Percentiles rank a stretch among this genome's conserved stretches.
Evolutionary conservation across 2,113 vertebrate species (phyloP).

Genomic region (Pseudorectes ferrugineus): DNA sequence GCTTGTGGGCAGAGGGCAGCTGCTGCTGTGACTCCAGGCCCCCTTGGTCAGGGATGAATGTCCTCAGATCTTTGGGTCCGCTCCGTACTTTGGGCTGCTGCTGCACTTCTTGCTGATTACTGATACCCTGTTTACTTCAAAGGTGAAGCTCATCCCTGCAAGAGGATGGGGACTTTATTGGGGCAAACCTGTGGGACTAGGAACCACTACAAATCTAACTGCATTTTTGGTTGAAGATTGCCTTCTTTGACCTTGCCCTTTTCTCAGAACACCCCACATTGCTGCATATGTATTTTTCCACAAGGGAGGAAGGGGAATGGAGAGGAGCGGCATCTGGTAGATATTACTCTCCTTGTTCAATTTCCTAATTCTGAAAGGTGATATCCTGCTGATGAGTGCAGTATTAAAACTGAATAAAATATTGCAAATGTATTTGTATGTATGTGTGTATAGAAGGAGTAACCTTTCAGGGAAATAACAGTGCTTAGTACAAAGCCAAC

Average conservation of each 20-base stretch:
- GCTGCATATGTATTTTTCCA: constrained; percentile 63
- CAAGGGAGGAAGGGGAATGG: constrained; percentile 61
- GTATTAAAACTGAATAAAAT: background rate
- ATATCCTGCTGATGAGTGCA: constrained; percentile 49
- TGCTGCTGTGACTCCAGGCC: background rate
- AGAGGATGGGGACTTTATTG: constrained; percentile 58
- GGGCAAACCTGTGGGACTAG: constrained; percentile 61
- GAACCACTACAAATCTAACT: constrained; percentile 58
- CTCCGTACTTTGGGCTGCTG: background rate
- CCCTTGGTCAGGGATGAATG: background rate
- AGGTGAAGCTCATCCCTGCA: constrained; percentile 62
- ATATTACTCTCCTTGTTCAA: constrained; percentile 63
- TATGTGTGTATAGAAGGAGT: background rate
- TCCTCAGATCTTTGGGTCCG: background rate
- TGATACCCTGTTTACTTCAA: constrained; percentile 61
- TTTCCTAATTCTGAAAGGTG: constrained; percentile 59
- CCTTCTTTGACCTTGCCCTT: constrained; percentile 64
- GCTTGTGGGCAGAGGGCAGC: background rate
- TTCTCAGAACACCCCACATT: constrained; percentile 53
- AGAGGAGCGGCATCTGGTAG: constrained; percentile 59
- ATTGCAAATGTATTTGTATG: background rate
- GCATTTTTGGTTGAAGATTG: constrained; percentile 63
- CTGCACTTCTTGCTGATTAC: constrained; percentile 39
- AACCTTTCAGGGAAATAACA: background rate
- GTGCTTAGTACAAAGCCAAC: background rate